Base-by-base conservation (phyloP, 2,797 vertebrate genomes). In the Phrynocephalus vlangalii region DNA sequence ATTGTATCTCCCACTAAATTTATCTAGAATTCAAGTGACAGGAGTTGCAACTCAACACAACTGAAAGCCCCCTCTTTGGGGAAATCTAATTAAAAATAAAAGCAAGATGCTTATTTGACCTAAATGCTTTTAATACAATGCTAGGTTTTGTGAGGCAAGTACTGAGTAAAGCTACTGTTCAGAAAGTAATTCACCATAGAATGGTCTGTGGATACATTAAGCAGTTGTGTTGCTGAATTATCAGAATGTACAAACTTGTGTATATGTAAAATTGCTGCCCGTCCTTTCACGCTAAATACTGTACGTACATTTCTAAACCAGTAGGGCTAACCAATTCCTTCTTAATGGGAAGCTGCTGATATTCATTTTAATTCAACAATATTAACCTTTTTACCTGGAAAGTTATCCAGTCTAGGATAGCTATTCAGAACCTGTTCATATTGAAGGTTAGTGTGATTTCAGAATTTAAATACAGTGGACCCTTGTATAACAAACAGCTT, bases 351-450 rank as follows among this genome's bases (percentile, higher is more conserved):
- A 28, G 60, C 13, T 81, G 38, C 13, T 63, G 26, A 48, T 73
- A 18, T 80, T 60, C 60, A 28, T 9, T 80, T 79, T 79, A 20
- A 79, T 79, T 63, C 30, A 79, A 79, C 15, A 60, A 60, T 60
- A 60, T 38, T 38, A 38, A 38, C 38, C 4, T 44, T 44, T 3
- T 44, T 44, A 44, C 38, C 38, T 44, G 38, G 38, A 44, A 44
- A 44, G 0, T 16, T 56, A 48, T 1, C 0, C 15, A 0, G 6
- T 79, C 18, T 26, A 22, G 22, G 20, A 24, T 7, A 20, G 16
- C 11, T 87, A 75, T 83, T 83, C 83, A 87, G 52, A 18, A 60
- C 9, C 48, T 90, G 63, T 50, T 87, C 66, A 1, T 87, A 48
- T 60, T 83, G 28, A 81, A 66, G 18, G 22, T 90, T 48, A 26